phyloP scores from a whole-genome alignment of 1,140 invertebrate species.

The Drosophila albomicans region DNA sequence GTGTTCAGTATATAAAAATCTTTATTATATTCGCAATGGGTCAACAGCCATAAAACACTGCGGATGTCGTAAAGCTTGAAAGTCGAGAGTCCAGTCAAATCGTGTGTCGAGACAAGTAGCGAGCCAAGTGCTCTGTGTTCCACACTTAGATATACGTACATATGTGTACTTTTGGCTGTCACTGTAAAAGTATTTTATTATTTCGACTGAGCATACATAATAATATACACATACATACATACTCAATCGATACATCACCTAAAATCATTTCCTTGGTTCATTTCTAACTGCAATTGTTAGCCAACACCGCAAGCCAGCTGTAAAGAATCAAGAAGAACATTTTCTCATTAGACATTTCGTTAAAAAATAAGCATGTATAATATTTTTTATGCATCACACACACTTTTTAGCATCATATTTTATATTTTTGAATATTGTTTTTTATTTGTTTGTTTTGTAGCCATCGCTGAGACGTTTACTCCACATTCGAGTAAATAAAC shows the following conservation, averaged over 20 bases:
- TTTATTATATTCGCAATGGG: conserved; percentile 35
- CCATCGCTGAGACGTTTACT: conserved; percentile 27
- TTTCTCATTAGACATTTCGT: conserved; percentile 44
- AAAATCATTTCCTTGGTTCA: conserved; percentile 74
- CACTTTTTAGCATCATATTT: conserved; percentile 60
- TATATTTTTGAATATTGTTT: conserved; percentile 79
- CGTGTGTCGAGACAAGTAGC: too few relatives aligned
- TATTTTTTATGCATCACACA: conserved; percentile 72
- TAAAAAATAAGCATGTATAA: conserved; percentile 46
- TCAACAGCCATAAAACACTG: conserved; percentile 52
- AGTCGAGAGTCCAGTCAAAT: conserved; percentile 11
- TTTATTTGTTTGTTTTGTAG: conserved; percentile 76
- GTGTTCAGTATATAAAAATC: conserved; percentile 25
- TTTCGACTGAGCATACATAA: conserved; percentile 22
- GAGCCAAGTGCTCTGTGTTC: too few relatives aligned
- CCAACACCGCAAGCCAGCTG: conserved; percentile 7
- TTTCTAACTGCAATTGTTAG: conserved; percentile 62
- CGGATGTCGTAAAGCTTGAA: conserved; percentile 76
- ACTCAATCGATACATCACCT: conserved; percentile 61
- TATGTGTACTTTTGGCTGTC: conserved; percentile 53
- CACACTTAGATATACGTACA: too few relatives aligned
- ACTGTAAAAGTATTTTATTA: conserved; percentile 58
- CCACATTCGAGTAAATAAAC: conserved; percentile 68
- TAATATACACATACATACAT: conserved; percentile 8
- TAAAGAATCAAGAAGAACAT: conserved; percentile 22